Evolutionary conservation across 2,113 vertebrate species (phyloP), one percentile per base, ranked within the genome.

Genomic region (Scatophagus argus): DNA sequence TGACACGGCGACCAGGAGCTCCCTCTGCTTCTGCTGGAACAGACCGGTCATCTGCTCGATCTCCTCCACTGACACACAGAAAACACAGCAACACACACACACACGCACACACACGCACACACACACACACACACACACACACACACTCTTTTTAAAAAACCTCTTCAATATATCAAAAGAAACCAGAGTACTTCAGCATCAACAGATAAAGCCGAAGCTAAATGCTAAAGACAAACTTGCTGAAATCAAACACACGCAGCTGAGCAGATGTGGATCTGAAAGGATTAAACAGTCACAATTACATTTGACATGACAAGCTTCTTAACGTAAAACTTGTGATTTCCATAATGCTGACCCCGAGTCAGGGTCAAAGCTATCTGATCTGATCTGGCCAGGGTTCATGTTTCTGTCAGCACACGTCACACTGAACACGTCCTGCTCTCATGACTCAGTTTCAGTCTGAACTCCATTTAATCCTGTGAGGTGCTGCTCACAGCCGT

Each of bases 21-120:
- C 98, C 67, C 95, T 93, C 94, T 99, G 98, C 90, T 99, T 99
- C 84, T 97, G 96, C 94, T 97, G 96, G 94, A 99, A 97, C 91
- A 99, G 83, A 23, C 95, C 94, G 64, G 94, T 97, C 96, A 98
- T 97, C 94, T 98, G 97, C 77, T 98, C 96, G 47, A 99, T 96
- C 91, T 99, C 98, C 87, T 98, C 97, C 96, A 97, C 98, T 99
- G 79, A n/a, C 29, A 51, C 2, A 76, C 21, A 2, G 25, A 19
- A 16, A 12, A 54, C 36, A 46, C 34, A 38, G 17, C 2, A 0
- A 51, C 5, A 51, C 25, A 25, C 8, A 1, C 2, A 21, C 17
- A 44, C 43, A 44, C 16, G 6, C 0, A 5, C 7, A 13, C 39
- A 27, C 29, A 59, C 1, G 9, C 11, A 5, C 14, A 14, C 5